phyloP scores from a whole-genome alignment of 2,888 invertebrate species.

The Hofmannophila pseudospretella region DNA sequence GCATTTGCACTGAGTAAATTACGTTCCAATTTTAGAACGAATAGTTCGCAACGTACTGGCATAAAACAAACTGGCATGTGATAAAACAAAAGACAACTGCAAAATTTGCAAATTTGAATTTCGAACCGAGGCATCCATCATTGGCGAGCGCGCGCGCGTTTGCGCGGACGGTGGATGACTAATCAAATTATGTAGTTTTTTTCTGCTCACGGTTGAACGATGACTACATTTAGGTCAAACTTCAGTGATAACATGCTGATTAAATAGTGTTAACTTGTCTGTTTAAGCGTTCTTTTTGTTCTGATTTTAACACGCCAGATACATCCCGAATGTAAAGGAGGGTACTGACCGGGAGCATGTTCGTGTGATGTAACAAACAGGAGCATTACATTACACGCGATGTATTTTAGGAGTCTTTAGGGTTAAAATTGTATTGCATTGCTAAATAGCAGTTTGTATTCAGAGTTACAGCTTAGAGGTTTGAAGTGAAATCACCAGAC shows the following conservation, averaged over 20 bases:
- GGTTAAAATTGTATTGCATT: no score
- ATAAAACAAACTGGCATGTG: background rate
- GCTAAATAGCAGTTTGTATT: no score
- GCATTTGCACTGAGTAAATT: background rate
- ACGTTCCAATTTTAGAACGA: background rate
- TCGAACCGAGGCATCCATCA: slow-evolving; percentile 24
- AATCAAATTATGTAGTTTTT: slow-evolving; percentile 6
- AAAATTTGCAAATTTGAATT: slow-evolving; percentile 5
- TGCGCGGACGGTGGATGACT: slow-evolving; percentile 25
- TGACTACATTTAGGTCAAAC: slow-evolving; percentile 20
- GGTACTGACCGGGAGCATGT: no score
- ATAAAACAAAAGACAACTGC: background rate
- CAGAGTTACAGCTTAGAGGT: no score
- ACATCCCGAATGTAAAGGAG: no score
- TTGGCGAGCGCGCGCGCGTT: slow-evolving; percentile 14
- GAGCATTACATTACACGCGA: no score
- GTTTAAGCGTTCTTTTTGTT: no score
- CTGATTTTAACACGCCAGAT: no score
- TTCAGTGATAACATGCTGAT: slow-evolving; percentile 2
- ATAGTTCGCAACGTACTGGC: background rate
- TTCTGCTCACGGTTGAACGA: slow-evolving; percentile 1
- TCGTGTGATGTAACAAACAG: no score
- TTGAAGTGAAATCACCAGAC: no score
- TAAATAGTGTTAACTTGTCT: no score
- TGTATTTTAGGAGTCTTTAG: no score